Base-by-base conservation (phyloP, 2,797 vertebrate genomes). In the Pyrocephalus nanus region DNA sequence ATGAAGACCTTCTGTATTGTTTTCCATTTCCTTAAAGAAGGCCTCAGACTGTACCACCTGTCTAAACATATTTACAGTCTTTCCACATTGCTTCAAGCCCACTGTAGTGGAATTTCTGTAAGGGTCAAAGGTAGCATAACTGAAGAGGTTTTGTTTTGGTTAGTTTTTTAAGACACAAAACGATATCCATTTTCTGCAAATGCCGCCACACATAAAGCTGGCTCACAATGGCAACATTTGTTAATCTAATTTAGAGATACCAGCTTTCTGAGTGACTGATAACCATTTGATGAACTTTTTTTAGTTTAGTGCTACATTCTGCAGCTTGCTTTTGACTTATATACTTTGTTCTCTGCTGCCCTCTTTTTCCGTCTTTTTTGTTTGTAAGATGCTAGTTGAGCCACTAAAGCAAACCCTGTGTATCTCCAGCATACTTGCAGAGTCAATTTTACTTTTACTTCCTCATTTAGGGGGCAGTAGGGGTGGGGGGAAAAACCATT, bases 31-130 rank as follows among this genome's bases (percentile, higher is more conserved):
- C 66, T 88, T 87, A 70, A 61, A 92, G 87, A 81, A 86, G 93
- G 58, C 81, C 83, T 88, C 86, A 79, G 81, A 97, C 81, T 83
- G 42, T 87, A 92, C 91, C 93, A 92, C 83, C 94, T 97, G 86
- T 97, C 92, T 80, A 96, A 96, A 94, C 71, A 84, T 77, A 80
- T 84, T 95, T 95, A 89, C 60, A 76, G 48, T 93, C 54, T 82
- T 47, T 94, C 20, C 82, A 50, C 86, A 85, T 10, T 57, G 38
- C 77, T 65, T 20, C 70, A 92, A 91, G 54, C 30, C 66, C 74
- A 83, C 53, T 76, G 19, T 25, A 90, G 64, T 34, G 64, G 72
- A 96, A 93, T 74, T 77, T 90, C 82, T 57, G 60, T 84, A 66
- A 92, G 86, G 72, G 66, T 96, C 93, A 96, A 80, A 95, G 71